phyloP scores from a whole-genome alignment of 1,140 invertebrate species.

The Brachionus manjavacas region DNA sequence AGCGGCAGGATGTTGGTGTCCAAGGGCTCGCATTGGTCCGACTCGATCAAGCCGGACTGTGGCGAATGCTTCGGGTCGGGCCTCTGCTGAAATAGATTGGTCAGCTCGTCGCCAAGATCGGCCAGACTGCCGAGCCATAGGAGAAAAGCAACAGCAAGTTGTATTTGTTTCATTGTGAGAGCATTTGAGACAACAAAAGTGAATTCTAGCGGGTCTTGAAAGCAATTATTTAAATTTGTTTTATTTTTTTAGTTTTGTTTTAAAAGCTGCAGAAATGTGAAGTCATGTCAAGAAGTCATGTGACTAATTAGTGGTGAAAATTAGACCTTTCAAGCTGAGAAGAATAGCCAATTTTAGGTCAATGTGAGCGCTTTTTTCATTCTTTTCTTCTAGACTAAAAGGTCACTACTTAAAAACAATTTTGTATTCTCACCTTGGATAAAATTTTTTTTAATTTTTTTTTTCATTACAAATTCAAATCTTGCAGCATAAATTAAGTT shows the following conservation, averaged over 20 bases:
- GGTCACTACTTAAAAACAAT: not conserved
- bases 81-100: not conserved
- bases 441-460: no score
- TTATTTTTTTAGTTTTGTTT: not conserved
- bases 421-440: not conserved
- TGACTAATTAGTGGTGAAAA: not conserved
- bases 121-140: not conserved
- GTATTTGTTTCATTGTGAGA: not conserved
- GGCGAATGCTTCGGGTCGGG: not conserved
- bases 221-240: not conserved
- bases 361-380: not conserved
- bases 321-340: not conserved
- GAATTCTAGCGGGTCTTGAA: not conserved
- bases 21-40: not conserved
- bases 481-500: no score
- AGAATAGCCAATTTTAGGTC: not conserved
- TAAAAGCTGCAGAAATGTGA: not conserved
- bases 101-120: not conserved
- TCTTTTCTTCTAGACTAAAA: not conserved
- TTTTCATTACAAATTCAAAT: no score
- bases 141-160: not conserved
- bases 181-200: not conserved
- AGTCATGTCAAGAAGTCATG: constrained; percentile 37
- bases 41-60: not conserved
- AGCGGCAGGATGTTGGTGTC: constrained; percentile 68